A percentile compares a stretch with the other conserved stretches of the same genome.
These are phyloP conservation scores for Morone saxatilis DNA, from an alignment of 2,113 vertebrate genomes.

Conservation along the genomic window DNA sequence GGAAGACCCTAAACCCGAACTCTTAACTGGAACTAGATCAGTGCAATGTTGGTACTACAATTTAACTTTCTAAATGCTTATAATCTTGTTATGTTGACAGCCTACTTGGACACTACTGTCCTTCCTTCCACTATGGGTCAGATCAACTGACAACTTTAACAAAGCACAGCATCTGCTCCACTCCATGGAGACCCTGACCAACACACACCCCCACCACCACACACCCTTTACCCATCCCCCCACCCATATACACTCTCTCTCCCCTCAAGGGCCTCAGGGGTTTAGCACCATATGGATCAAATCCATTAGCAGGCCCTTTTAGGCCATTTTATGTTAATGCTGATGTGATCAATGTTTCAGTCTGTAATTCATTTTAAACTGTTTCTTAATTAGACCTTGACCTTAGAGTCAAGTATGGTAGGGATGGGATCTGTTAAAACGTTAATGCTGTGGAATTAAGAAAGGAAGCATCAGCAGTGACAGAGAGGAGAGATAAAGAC, in stretches of 20 bases:
- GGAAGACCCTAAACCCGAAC: too few relatives aligned
- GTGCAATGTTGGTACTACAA: too few relatives aligned
- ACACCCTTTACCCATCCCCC: neutral
- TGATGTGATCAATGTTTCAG: slow-evolving; percentile 70
- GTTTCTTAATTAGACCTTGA: slow-evolving; percentile 71
- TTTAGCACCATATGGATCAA: slow-evolving; percentile 73
- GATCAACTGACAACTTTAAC: slow-evolving; percentile 27
- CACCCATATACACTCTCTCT: slow-evolving; percentile 12
- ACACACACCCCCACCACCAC: neutral
- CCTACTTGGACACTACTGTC: neutral
- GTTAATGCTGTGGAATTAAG: slow-evolving; percentile 41
- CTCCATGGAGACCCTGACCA: neutral
- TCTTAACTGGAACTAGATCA: neutral
- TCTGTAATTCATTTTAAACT: slow-evolving; percentile 63
- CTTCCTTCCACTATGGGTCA: slow-evolving; percentile 7
- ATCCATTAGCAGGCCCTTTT: slow-evolving; percentile 74
- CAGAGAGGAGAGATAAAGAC: slow-evolving; percentile 3
- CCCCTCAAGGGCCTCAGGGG: slow-evolving; percentile 29
- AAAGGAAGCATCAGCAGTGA: slow-evolving; percentile 2
- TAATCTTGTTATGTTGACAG: neutral
- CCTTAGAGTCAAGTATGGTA: slow-evolving; percentile 57
- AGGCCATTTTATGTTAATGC: slow-evolving; percentile 65
- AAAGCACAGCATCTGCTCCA: slow-evolving; percentile 15
- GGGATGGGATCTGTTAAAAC: slow-evolving; percentile 44
- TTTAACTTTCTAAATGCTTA: neutral